Conservation (phyloP, 2,797 vertebrate species). For the Sebastes elongatus region DNA sequence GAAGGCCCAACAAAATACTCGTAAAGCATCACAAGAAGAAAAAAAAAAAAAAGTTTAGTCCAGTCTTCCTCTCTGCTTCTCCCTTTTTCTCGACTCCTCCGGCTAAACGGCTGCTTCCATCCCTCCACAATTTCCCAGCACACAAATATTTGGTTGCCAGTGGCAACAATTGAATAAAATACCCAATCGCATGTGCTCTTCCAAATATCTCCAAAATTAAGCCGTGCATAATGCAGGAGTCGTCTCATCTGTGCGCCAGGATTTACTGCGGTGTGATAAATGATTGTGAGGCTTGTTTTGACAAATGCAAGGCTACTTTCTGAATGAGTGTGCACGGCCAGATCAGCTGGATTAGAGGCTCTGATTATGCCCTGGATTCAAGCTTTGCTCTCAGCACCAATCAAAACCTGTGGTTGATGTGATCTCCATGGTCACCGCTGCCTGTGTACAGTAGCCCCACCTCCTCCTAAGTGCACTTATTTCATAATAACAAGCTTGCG, state of each 20-base stretch:
- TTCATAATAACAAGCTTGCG: slow-evolving; percentile 81
- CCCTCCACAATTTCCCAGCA: slow-evolving; percentile 69
- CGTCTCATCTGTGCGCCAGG: slow-evolving; percentile 72
- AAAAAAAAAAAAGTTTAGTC: slow-evolving; percentile 39
- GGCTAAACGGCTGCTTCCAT: slow-evolving; percentile 52
- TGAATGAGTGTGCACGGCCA: slow-evolving; percentile 74
- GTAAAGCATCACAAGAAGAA: slow-evolving; percentile 70
- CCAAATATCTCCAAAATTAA: slow-evolving; percentile 81
- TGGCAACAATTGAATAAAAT: slow-evolving; percentile 84
- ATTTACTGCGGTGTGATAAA: slow-evolving; percentile 82
- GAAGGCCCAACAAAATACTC: slow-evolving; percentile 76
- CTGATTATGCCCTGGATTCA: slow-evolving; percentile 79
- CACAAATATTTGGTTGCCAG: slow-evolving; percentile 83
- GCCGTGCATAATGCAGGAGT: slow-evolving; percentile 59
- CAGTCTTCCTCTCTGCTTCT: slow-evolving; percentile 22
- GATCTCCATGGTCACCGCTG: slow-evolving; percentile 51
- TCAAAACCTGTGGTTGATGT: slow-evolving; percentile 67
- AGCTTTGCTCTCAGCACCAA: slow-evolving; percentile 78
- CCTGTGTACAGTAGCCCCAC: slow-evolving; percentile 32
- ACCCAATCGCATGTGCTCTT: slow-evolving; percentile 78
- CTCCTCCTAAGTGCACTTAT: slow-evolving; percentile 78
- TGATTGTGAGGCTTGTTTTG: slow-evolving; percentile 84
- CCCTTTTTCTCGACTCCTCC: slow-evolving; percentile 35
- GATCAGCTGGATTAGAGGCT: slow-evolving; percentile 83
- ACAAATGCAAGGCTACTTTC: slow-evolving; percentile 81